Evolutionary conservation across 2,797 vertebrate genomes (phyloP), one percentile per base, ranked within the genome.

Genomic region (Platyrinchus mystaceus): DNA sequence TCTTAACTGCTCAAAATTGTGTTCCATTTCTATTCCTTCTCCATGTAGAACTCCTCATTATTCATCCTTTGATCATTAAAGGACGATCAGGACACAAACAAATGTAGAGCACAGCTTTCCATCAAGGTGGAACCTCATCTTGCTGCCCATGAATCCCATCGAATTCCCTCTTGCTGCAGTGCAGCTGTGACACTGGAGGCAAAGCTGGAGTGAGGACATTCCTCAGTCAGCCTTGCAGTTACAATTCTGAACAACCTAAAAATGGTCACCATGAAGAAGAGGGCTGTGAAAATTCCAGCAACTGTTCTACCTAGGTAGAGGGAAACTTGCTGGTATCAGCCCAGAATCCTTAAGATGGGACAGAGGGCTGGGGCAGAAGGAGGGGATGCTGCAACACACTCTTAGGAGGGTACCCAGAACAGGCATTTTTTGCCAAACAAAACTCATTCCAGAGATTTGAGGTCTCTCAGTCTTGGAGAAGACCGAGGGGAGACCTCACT

Each of bases 81-180:
- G 41, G 24, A 11, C 4, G 39, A 21, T 39, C 16, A 37, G 71
- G 58, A 39, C 49, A 4, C 0, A 7, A 2, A 8, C 67, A 24
- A n/a, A 15, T 22, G 1, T 0, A 4, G 50, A 47, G 21, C 50
- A 6, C 0, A 2, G 18, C 12, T 30, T 23, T 7, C 41, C 4
- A 2, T 1, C 3, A 6, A 19, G 41, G 9, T 17, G 41, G 21
- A 27, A 6, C 14, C 78, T 24, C 44, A 6, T 9, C 49, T 24
- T 3, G 3, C 30, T 4, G 6, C 50, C 24, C 50, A 12, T 0
- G 3, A 5, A 6, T 7, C 62, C 74, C 83, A 22, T 0, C 13
- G 0, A 10, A 0, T 1, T 4, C 28, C 30, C n/a, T 10, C 12
- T 4, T 9, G 30, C 69, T 37, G 64, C 32, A 9, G 39, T 1